Conservation (phyloP, 2,888 invertebrate genomes). For the Auanema freiburgensis region DNA sequence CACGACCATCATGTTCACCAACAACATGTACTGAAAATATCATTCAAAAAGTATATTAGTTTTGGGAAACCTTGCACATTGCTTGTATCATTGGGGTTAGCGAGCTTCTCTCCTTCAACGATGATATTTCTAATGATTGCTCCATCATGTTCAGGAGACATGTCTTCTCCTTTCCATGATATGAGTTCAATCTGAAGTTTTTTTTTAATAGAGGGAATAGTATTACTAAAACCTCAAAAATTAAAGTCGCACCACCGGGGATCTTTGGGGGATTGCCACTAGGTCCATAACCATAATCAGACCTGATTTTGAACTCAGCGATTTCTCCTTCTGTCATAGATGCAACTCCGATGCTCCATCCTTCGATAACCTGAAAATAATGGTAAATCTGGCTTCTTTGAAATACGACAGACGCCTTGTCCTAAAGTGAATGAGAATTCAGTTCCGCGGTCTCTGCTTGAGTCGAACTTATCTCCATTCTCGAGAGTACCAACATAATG, state of each 20-base stretch:
- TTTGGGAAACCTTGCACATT: constrained; percentile 76
- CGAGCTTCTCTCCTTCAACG: constrained; percentile 75
- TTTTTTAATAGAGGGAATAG: too few species aligned
- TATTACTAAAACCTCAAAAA: constrained; percentile 77
- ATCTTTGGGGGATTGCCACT: constrained; percentile 83
- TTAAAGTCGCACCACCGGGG: constrained; percentile 82
- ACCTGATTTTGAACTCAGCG: constrained; percentile 79
- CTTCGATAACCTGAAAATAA: constrained; percentile 55
- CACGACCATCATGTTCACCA: constrained; percentile 73
- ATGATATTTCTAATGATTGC: constrained; percentile 77
- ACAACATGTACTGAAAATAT: constrained; percentile 74
- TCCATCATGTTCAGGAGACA: constrained; percentile 82
- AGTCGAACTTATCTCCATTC: constrained; percentile 89
- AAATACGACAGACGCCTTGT: constrained; percentile 72
- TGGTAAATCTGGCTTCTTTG: not conserved
- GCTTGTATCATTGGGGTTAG: constrained; percentile 80
- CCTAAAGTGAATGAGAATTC: constrained; percentile 86
- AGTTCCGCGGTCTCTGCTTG: constrained; percentile 80
- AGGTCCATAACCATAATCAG: constrained; percentile 88
- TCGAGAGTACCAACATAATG: constrained; percentile 86
- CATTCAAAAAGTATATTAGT: constrained; percentile 7
- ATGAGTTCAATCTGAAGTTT: constrained; percentile 44
- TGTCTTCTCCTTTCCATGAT: constrained; percentile 73
- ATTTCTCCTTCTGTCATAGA: constrained; percentile 82
- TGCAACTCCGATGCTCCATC: constrained; percentile 88